Evolutionary conservation across 2,888 invertebrate genomes (phyloP).

Genomic region (Hydropsyche betteni): DNA sequence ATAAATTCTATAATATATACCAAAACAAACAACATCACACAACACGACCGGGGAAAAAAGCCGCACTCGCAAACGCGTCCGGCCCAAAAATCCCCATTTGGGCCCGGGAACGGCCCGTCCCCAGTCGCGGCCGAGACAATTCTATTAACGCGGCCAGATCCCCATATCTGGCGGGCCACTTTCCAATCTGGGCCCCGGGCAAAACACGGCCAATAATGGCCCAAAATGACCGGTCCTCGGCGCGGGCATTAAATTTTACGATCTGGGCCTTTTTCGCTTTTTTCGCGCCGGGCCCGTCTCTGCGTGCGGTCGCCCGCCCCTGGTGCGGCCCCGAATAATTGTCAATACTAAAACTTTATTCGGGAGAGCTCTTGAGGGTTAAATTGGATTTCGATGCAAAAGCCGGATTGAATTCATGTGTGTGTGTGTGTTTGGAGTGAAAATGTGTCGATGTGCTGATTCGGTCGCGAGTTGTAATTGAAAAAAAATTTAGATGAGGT

Average conservation of each 20-base stretch:
- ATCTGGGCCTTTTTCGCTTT: conserved; percentile 35
- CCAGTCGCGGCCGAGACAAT: conserved; percentile 37
- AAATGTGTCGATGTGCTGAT: too few species aligned
- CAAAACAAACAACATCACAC: too few species aligned
- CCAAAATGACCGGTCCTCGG: conserved; percentile 39
- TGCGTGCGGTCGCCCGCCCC: conserved; percentile 1
- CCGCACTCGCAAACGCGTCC: neutral
- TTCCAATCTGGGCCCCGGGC: conserved; percentile 47
- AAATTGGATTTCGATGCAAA: conserved; percentile 37
- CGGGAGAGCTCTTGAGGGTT: neutral
- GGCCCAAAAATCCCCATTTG: neutral
- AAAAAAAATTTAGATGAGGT: too few species aligned
- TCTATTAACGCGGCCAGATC: conserved; percentile 48
- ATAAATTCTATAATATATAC: too few species aligned
- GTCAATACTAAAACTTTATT: conserved; percentile 42
- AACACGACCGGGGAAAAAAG: too few species aligned
- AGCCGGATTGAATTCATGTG: neutral
- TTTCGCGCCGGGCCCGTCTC: neutral
- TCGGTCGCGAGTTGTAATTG: too few species aligned
- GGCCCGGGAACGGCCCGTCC: neutral
- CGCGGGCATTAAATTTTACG: conserved; percentile 47
- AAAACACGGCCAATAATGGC: conserved; percentile 45
- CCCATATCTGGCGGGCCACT: conserved; percentile 46
- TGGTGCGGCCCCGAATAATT: conserved; percentile 24
- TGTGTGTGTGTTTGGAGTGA: too few species aligned